These are phyloP conservation scores for Salticus scenicus DNA, from an alignment of 2,888 invertebrate species.

Conservation along the genomic window DNA sequence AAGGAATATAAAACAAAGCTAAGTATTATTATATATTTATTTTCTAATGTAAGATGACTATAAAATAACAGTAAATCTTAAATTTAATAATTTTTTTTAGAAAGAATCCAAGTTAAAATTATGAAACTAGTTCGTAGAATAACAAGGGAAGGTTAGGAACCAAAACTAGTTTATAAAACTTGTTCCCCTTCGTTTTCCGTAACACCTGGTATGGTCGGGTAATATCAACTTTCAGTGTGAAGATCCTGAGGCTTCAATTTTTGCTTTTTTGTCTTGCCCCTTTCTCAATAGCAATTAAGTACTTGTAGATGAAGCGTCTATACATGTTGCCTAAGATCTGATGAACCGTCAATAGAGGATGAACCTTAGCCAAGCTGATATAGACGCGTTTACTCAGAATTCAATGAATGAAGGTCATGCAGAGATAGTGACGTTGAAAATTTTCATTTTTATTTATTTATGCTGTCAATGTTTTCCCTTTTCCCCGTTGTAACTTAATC, in stretches of 20 bases:
- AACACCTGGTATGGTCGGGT: constrained; percentile 44
- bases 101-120: constrained; percentile 20
- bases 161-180: constrained; percentile 44
- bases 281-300: constrained; percentile 22
- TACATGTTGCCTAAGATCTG: neutral
- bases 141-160: constrained; percentile 7
- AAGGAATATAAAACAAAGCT: too few species aligned
- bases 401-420: neutral
- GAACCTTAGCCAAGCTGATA: neutral
- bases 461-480: neutral
- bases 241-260: constrained; percentile 24
- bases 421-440: neutral
- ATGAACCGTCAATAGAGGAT: neutral
- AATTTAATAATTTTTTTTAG: constrained; percentile 23
- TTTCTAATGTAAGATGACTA: too few species aligned
- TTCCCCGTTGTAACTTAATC: neutral
- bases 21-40: too few species aligned
- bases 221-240: constrained; percentile 62
- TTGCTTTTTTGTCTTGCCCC: constrained; percentile 15
- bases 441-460: neutral
- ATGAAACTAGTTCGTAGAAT: constrained; percentile 29
- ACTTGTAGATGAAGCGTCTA: constrained; percentile 2
- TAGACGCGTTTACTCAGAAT: neutral
- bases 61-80: too few species aligned
- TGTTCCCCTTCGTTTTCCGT: constrained; percentile 46